A percentile compares a stretch with the other conserved stretches of the same genome.
These are phyloP conservation scores for Ammodytes marinus DNA, from an alignment of 2,113 vertebrate genomes.

Conservation along the genomic window DNA sequence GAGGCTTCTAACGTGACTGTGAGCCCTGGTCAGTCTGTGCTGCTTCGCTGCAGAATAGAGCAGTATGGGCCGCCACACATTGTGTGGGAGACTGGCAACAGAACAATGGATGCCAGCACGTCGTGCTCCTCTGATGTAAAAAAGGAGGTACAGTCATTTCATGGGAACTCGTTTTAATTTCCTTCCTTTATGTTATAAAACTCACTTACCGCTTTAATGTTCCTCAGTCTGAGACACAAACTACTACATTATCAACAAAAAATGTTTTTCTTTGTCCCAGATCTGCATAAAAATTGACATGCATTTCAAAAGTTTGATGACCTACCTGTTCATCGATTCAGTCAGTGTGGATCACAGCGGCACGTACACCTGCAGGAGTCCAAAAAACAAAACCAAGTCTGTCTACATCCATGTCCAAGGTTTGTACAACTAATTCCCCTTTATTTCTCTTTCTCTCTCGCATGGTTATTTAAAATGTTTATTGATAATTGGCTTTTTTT, in stretches of 20 bases:
- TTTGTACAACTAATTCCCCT: slow-evolving; percentile 61
- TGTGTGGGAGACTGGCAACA: slow-evolving; percentile 50
- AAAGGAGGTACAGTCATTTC: slow-evolving; percentile 40
- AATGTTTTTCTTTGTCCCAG: slow-evolving; percentile 47
- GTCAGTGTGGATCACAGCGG: slow-evolving; percentile 75
- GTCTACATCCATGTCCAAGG: slow-evolving; percentile 86
- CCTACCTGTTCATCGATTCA: slow-evolving; percentile 66
- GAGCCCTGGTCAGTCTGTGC: slow-evolving; percentile 67
- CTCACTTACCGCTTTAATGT: neutral
- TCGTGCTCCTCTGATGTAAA: neutral
- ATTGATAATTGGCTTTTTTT: neutral
- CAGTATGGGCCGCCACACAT: rapidly evolving
- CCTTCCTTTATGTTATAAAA: neutral
- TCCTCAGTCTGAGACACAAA: neutral
- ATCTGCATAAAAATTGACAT: neutral
- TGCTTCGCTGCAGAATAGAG: slow-evolving; percentile 64
- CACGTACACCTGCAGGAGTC: slow-evolving; percentile 85
- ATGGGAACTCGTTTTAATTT: neutral
- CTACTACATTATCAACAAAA: neutral
- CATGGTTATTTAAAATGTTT: neutral
- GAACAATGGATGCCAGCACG: rapidly evolving
- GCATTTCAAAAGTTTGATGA: rapidly evolving
- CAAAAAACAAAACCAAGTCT: slow-evolving; percentile 70
- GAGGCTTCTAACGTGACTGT: slow-evolving; percentile 55
- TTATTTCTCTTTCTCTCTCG: neutral